Conservation (phyloP, 2,888 invertebrate genomes). For the Tachina lurida region DNA sequence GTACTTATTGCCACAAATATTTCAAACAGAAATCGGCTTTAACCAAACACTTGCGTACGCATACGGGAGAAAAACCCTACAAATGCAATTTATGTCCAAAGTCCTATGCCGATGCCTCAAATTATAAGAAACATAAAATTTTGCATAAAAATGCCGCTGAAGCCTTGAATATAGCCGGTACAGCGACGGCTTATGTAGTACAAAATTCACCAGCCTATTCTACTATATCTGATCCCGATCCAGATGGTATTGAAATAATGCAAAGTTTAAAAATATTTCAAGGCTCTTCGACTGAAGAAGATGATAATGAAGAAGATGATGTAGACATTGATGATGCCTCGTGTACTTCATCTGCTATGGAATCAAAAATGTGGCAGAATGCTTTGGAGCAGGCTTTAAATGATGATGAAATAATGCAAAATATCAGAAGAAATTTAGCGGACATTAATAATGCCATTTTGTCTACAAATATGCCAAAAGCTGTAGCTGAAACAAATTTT, state of each 20-base stretch:
- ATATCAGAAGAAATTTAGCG: constrained; percentile 49
- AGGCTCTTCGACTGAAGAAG: constrained; percentile 3
- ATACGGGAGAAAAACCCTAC: constrained; percentile 86
- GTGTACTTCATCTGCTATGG: constrained; percentile 29
- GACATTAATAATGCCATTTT: constrained; percentile 52
- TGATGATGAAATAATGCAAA: constrained; percentile 46
- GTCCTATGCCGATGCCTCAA: constrained; percentile 85
- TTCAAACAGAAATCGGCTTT: constrained; percentile 72
- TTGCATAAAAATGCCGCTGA: constrained; percentile 72
- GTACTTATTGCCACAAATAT: constrained; percentile 69
- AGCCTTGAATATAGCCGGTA: constrained; percentile 55
- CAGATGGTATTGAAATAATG: constrained; percentile 72
- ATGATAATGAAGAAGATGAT: not conserved
- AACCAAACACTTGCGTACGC: constrained; percentile 73
- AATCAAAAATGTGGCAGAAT: constrained; percentile 62
- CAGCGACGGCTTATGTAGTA: not conserved
- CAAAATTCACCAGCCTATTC: constrained; percentile 63
- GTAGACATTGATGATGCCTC: constrained; percentile 41
- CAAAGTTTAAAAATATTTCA: constrained; percentile 57
- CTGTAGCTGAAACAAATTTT: not conserved
- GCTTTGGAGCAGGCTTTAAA: constrained; percentile 57
- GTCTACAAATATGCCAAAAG: constrained; percentile 23
- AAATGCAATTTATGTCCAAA: constrained; percentile 87
- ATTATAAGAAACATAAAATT: constrained; percentile 74
- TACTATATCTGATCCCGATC: constrained; percentile 70